Conservation (phyloP, 2,797 vertebrate species). For the Pipistrellus kuhlii region DNA sequence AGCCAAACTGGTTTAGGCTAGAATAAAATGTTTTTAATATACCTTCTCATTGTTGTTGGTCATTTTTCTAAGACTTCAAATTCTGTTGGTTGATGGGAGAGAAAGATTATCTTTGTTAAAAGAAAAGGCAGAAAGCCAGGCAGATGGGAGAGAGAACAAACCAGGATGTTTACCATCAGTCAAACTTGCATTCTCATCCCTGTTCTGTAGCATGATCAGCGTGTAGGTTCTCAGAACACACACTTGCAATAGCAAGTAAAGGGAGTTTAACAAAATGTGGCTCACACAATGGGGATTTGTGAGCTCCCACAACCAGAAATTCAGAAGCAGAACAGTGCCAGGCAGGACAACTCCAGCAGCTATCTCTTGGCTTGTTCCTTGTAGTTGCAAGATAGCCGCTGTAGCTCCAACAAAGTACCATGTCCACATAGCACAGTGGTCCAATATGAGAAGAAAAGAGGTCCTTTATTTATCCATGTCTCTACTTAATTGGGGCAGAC, state of each 20-base stretch:
- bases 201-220: neutral
- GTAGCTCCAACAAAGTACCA: neutral
- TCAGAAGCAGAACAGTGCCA: neutral
- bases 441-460: neutral
- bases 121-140: neutral
- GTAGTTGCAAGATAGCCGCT: neutral
- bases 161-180: neutral
- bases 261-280: neutral
- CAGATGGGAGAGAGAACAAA: neutral
- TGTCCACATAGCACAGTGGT: constrained; percentile 6
- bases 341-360: neutral
- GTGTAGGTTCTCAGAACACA: neutral
- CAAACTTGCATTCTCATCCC: neutral
- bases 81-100: neutral
- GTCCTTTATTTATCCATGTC: neutral
- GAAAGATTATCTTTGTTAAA: constrained; percentile 30
- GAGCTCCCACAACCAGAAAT: neutral
- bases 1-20: neutral
- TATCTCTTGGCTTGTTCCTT: neutral
- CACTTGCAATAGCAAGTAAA: neutral
- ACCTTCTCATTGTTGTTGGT: neutral
- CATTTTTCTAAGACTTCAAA: constrained; percentile 36
- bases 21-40: constrained; percentile 33
- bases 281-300: neutral
- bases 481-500: neutral